Evolutionary conservation across 2,113 vertebrate genomes (phyloP), one percentile per base, ranked within the genome.

Genomic region (Paradoxurus hermaphroditus): DNA sequence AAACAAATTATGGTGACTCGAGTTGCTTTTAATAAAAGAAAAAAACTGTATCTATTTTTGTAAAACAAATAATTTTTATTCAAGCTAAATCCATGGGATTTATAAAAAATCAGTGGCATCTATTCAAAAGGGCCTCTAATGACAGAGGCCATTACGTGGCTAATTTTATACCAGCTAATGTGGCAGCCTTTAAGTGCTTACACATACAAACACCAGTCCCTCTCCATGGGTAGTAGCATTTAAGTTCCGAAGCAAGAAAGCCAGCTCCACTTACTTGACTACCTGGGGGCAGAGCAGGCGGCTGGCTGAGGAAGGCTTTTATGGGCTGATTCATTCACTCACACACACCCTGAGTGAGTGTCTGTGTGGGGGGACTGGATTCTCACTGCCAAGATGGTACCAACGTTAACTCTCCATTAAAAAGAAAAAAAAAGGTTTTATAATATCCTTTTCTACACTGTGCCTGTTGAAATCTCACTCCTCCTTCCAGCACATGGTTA

Each of bases 41-140:
- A 97, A 97, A 95, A 73, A 49, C 63, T 59, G n/a, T 59, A 81
- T 70, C 65, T 94, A 94, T 94, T 97, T 97, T 96, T 95, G 29
- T 96, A 95, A 92, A 96, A 95, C 53, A 94, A 95, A 39, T 78
- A 81, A 88, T 96, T 97, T 97, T 98, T 97, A 97, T 92, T 96
- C 75, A 88, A 23, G 39, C 90, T 93, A 97, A 96, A 95, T 92
- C 90, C 81, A 96, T 31, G 19, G 65, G 87, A 97, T 98, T 94
- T 97, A 81, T 98, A 95, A 97, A 96, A 96, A 95, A 93, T 25
- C 81, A 96, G 75, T 67, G 90, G 12, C 94, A 90, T 79, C 75
- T 84, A 97, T 72, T 97, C 86, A 96, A 90, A 97, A 94, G 62
- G 83, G 27, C 70, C 83, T 86, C 81, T 73, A 96, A 94, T 49